phyloP scores from a whole-genome alignment of 1,140 invertebrate species.

The Plectrocnemia conspersa region DNA sequence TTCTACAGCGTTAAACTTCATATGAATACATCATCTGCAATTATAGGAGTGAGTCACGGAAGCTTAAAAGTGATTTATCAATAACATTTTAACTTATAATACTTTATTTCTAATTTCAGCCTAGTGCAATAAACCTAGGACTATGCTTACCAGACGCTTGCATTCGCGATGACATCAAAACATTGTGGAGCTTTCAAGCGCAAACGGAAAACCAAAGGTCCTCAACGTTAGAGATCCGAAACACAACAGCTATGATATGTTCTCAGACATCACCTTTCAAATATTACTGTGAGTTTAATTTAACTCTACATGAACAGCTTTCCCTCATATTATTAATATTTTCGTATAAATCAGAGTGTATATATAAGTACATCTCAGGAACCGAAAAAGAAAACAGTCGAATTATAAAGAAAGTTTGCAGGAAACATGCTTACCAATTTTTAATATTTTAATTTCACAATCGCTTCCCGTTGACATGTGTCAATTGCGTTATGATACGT shows the following conservation, averaged over 20 bases:
- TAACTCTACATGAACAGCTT: too few species aligned
- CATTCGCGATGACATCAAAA: conserved; percentile 55
- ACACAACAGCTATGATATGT: conserved; percentile 61
- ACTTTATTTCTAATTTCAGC: conserved; percentile 41
- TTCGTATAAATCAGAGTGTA: too few species aligned
- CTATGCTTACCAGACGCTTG: conserved; percentile 69
- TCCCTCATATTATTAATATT: too few species aligned
- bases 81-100: conserved; percentile 13
- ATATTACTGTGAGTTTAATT: conserved; percentile 60
- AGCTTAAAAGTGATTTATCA: conserved; percentile 10
- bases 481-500: too few species aligned
- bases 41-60: conserved; percentile 45
- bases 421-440: too few species aligned
- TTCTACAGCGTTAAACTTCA: conserved; percentile 57
- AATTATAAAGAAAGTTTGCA: too few species aligned
- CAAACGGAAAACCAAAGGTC: conserved; percentile 47
- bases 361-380: too few species aligned
- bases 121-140: conserved; percentile 61
- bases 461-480: too few species aligned
- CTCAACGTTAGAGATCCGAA: conserved; percentile 60
- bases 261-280: conserved; percentile 64
- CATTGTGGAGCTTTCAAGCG: conserved; percentile 54
- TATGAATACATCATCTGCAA: conserved; percentile 47
- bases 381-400: too few species aligned
- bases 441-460: too few species aligned